phyloP scores from a whole-genome alignment of 2,113 vertebrate species.

The Sprattus sprattus region DNA sequence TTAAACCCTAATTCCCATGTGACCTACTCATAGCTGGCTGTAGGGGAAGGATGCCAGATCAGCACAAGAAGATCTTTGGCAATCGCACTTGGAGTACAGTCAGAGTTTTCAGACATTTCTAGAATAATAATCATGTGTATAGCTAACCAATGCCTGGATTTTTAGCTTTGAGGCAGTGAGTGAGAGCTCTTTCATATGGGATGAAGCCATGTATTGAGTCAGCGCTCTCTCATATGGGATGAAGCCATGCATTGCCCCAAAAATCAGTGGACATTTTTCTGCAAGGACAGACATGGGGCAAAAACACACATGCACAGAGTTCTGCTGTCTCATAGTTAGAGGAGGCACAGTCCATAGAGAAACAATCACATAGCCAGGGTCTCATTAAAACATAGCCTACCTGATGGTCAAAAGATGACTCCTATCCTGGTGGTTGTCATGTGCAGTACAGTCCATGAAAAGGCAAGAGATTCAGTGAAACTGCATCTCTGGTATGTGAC shows the following conservation, averaged over 20 bases:
- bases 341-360: too few species aligned
- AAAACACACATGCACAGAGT: too few species aligned
- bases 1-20: constrained; percentile 16
- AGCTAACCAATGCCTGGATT: not conserved
- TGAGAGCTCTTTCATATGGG: too few species aligned
- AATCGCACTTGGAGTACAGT: not conserved
- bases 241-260: too few species aligned
- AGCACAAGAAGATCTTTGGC: not conserved
- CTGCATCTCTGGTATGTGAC: not conserved
- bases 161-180: not conserved
- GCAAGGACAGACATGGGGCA: too few species aligned
- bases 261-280: not conserved
- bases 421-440: not conserved
- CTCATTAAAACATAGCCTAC: not conserved
- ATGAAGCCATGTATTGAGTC: too few species aligned
- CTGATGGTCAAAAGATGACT: not conserved
- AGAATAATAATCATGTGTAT: not conserved
- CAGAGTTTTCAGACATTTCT: not conserved
- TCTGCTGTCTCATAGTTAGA: not conserved
- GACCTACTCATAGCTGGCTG: not conserved
- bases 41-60: not conserved
- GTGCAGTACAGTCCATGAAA: not conserved
- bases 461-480: too few species aligned
- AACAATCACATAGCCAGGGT: not conserved
- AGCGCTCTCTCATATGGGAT: too few species aligned